Evolutionary conservation across 2,797 vertebrate species (phyloP).

Genomic region (Urocyon cinereoargenteus): DNA sequence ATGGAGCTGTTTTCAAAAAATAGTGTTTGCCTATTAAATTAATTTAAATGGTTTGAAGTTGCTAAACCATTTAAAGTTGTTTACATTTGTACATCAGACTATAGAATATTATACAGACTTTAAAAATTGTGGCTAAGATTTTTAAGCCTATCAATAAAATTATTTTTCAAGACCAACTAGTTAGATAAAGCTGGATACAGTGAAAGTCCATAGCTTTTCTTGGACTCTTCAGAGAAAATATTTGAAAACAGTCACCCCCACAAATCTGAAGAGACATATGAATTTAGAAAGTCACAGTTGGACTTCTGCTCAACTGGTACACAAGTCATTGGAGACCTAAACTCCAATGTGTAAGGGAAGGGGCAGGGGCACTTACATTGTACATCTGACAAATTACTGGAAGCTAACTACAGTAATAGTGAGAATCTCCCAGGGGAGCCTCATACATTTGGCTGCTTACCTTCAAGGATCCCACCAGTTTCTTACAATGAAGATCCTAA

Average conservation of each 20-base stretch:
- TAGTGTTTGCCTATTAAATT: neutral
- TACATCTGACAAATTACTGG: neutral
- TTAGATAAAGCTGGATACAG: neutral
- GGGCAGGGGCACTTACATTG: neutral
- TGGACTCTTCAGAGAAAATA: neutral
- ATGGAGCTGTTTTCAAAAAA: neutral
- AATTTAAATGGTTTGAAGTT: neutral
- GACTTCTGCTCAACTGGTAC: neutral
- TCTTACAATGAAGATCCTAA: neutral
- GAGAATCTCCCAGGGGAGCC: neutral
- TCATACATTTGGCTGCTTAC: neutral
- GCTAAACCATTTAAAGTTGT: neutral
- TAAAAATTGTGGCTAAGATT: neutral
- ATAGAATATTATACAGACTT: neutral
- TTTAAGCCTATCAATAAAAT: neutral
- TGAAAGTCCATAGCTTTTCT: neutral
- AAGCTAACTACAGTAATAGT: neutral
- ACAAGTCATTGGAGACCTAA: neutral
- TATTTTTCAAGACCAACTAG: neutral
- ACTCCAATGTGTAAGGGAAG: neutral
- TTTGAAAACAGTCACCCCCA: neutral
- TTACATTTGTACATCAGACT: neutral
- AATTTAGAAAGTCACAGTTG: neutral
- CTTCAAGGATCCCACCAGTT: neutral
- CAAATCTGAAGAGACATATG: neutral